phyloP scores from a whole-genome alignment of 2,797 vertebrate species.

The Lindbergichthys nudifrons region DNA sequence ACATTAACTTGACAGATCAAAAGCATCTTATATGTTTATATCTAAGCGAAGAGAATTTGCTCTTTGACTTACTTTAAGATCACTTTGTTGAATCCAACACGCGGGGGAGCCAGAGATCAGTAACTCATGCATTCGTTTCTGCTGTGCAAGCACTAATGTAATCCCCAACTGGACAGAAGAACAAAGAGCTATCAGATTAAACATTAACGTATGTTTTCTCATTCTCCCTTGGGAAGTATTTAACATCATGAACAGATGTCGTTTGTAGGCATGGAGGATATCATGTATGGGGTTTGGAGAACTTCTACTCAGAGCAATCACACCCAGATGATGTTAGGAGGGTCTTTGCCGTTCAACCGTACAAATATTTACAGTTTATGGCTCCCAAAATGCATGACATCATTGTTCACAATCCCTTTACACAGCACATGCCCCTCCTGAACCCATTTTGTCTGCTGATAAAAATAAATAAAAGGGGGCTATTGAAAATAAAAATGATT shows the following conservation, averaged over 20 bases:
- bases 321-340: constrained; percentile 40
- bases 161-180: background rate
- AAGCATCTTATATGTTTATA: background rate
- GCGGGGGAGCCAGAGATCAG: constrained; percentile 57
- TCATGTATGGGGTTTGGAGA: constrained; percentile 14
- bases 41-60: background rate
- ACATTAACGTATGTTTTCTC: constrained; percentile 6
- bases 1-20: background rate
- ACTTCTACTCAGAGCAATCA: constrained; percentile 1
- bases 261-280: background rate
- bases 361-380: constrained; percentile 59
- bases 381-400: constrained; percentile 60
- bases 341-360: constrained; percentile 39
- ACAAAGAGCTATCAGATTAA: constrained; percentile 21
- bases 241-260: constrained; percentile 18
- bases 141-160: background rate
- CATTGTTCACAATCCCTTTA: constrained; percentile 24
- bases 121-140: background rate
- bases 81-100: constrained; percentile 24
- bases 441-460: constrained; percentile 1
- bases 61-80: background rate
- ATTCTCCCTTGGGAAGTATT: constrained; percentile 6
- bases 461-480: constrained; percentile 3
- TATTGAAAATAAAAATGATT: constrained; percentile 2
- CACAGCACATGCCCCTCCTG: background rate